phyloP scores from a whole-genome alignment of 2,113 vertebrate species.

The Python bivittatus region DNA sequence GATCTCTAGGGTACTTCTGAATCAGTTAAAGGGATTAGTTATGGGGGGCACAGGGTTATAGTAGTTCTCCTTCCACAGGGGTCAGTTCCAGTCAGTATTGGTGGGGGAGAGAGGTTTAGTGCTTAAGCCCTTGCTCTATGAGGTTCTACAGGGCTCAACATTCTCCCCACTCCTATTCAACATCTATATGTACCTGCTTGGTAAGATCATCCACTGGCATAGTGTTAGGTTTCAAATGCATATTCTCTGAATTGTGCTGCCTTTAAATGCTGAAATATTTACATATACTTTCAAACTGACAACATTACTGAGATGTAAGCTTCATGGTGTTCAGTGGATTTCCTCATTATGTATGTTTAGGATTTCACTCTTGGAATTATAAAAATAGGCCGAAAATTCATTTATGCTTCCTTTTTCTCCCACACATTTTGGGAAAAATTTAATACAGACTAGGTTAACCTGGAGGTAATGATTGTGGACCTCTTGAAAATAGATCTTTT shows the following conservation, averaged over 20 bases:
- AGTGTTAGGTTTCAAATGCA: not conserved
- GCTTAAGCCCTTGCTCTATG: not conserved
- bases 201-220: not conserved
- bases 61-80: not conserved
- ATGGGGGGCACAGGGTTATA: not conserved
- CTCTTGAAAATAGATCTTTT: too few species aligned
- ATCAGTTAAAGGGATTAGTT: too few species aligned
- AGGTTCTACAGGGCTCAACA: not conserved
- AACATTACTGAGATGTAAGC: not conserved
- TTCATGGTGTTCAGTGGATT: not conserved
- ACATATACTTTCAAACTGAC: not conserved
- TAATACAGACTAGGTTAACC: too few species aligned
- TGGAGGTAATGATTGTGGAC: too few species aligned
- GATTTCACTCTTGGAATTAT: not conserved
- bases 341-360: not conserved
- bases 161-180: not conserved
- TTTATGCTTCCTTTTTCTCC: not conserved
- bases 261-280: not conserved
- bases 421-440: not conserved
- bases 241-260: not conserved
- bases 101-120: not conserved
- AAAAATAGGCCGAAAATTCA: not conserved
- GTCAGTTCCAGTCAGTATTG: not conserved
- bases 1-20: not conserved
- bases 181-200: not conserved